A percentile compares a stretch with the other conserved stretches of the same genome.
These are phyloP conservation scores for Ailuropoda melanoleuca DNA, from an alignment of 2,113 vertebrate species.

Conservation along the genomic window DNA sequence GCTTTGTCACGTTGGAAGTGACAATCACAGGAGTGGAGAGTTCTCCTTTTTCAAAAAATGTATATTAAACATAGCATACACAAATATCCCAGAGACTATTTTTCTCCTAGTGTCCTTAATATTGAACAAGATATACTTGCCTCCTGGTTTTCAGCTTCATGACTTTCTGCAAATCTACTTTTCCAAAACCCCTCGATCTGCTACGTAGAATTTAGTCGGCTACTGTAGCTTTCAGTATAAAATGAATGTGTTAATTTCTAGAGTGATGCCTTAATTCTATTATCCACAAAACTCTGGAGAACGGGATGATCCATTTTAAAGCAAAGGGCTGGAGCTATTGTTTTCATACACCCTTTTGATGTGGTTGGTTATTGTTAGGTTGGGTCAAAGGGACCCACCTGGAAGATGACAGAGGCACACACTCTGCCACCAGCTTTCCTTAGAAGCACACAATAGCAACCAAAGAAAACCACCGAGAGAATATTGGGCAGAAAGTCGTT, in stretches of 20 bases:
- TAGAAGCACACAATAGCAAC: slow-evolving; percentile 57
- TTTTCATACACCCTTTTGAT: slow-evolving; percentile 66
- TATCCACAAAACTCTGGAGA: slow-evolving; percentile 25
- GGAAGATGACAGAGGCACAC: slow-evolving; percentile 25
- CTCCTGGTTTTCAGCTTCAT: slow-evolving; percentile 67
- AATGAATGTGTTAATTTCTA: slow-evolving; percentile 39
- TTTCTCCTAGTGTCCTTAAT: slow-evolving; percentile 64
- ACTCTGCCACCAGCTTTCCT: slow-evolving; percentile 71
- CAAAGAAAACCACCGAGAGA: slow-evolving; percentile 60
- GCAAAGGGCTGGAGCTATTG: neutral
- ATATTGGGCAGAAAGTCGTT: slow-evolving; percentile 74
- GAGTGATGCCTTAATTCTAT: slow-evolving; percentile 56
- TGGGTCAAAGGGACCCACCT: slow-evolving; percentile 61
- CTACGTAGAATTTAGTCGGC: slow-evolving; percentile 63
- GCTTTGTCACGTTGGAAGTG: slow-evolving; percentile 40
- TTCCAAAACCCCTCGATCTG: slow-evolving; percentile 20
- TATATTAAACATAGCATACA: slow-evolving; percentile 28
- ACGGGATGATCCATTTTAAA: slow-evolving; percentile 19
- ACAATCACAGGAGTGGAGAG: slow-evolving; percentile 23
- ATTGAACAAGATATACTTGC: slow-evolving; percentile 61
- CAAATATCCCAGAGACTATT: slow-evolving; percentile 36
- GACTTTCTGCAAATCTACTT: slow-evolving; percentile 63
- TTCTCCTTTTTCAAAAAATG: neutral
- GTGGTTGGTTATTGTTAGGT: slow-evolving; percentile 51
- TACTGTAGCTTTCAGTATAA: slow-evolving; percentile 34